phyloP scores from a whole-genome alignment of 2,888 invertebrate species.

The Acrobasis consociella region DNA sequence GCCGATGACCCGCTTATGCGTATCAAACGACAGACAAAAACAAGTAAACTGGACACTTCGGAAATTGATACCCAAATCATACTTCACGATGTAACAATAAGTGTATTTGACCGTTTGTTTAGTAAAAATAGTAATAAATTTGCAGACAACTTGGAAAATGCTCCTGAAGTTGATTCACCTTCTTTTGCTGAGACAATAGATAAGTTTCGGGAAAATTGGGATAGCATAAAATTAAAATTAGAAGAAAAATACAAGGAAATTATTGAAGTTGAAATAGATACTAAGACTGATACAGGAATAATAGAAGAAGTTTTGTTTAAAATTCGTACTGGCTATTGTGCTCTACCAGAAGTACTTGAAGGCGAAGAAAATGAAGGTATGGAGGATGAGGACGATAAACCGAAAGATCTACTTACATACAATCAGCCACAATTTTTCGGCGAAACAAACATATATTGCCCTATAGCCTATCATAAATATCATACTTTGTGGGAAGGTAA shows the following conservation, averaged over 20 bases:
- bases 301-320: constrained; percentile 63
- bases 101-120: constrained; percentile 34
- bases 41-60: constrained; percentile 29
- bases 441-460: constrained; percentile 84
- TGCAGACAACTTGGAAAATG: constrained; percentile 33
- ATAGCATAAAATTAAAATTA: constrained; percentile 64
- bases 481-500: constrained; percentile 85
- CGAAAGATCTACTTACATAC: constrained; percentile 50
- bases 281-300: constrained; percentile 64
- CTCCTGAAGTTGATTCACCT: constrained; percentile 35
- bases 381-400: constrained; percentile 47
- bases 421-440: constrained; percentile 72
- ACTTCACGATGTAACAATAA: constrained; percentile 41
- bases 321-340: constrained; percentile 60
- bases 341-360: constrained; percentile 48
- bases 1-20: constrained; percentile 61
- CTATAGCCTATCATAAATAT: constrained; percentile 80
- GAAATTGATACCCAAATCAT: constrained; percentile 46
- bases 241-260: constrained; percentile 62
- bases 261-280: constrained; percentile 73
- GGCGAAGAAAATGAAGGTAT: constrained; percentile 47
- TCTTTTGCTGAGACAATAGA: constrained; percentile 54
- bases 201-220: constrained; percentile 66
- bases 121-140: constrained; percentile 26
- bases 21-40: constrained; percentile 47